A percentile compares a stretch with the other conserved stretches of the same genome.
Evolutionary conservation across 1,140 invertebrate species (phyloP).

Genomic region (Platyscapa corneri): DNA sequence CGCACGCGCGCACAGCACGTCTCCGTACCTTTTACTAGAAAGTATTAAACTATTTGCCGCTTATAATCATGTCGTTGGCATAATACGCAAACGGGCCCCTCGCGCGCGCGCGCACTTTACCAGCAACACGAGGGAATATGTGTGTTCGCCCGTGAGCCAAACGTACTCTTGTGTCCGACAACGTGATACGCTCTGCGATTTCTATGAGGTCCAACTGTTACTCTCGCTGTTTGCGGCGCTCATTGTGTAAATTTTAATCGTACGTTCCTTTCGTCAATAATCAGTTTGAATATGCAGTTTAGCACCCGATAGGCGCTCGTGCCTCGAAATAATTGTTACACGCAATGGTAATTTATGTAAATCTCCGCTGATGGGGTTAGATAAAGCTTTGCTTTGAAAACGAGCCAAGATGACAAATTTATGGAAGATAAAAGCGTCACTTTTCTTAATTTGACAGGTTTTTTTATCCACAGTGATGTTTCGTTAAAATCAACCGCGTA

Average conservation of each 20-base stretch:
- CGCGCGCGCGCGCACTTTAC: background rate
- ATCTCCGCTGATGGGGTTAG: too few relatives aligned
- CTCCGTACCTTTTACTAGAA: constrained; percentile 8
- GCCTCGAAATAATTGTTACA: background rate
- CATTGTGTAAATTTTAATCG: constrained; percentile 24
- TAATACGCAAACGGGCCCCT: constrained; percentile 7
- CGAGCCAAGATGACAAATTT: too few relatives aligned
- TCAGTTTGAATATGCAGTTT: background rate
- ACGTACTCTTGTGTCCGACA: constrained; percentile 14
- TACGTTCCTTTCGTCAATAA: background rate
- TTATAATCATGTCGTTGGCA: constrained; percentile 12
- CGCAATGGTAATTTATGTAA: too few relatives aligned
- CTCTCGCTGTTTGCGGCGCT: background rate
- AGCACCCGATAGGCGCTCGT: background rate
- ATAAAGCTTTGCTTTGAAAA: too few relatives aligned
- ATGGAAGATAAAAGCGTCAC: too few relatives aligned
- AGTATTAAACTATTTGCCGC: constrained; percentile 9
- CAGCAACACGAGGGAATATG: background rate
- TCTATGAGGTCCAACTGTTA: background rate
- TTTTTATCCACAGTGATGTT: too few relatives aligned
- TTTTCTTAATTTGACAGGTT: too few relatives aligned
- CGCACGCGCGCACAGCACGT: too few relatives aligned
- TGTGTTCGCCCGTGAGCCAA: background rate
- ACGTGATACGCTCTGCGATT: constrained; percentile 3
- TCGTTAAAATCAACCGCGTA: too few relatives aligned